phyloP scores from a whole-genome alignment of 1,140 invertebrate genomes.

The Pogonomyrmex californicus region DNA sequence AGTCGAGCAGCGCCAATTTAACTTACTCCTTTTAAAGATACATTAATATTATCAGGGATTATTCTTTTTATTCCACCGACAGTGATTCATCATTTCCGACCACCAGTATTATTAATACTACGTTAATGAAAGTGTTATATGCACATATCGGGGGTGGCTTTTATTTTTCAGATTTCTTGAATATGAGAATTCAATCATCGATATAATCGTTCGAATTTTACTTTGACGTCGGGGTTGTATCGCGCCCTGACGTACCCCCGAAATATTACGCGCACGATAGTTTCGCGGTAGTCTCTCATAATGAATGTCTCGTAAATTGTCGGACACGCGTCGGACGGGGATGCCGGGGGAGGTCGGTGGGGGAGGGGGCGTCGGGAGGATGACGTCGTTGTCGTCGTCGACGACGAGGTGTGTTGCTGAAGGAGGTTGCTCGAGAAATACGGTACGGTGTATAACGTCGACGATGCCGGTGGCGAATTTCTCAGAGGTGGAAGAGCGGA shows the following conservation, averaged over 20 bases:
- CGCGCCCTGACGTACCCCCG: too few species aligned
- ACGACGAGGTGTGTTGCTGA: conserved; percentile 9
- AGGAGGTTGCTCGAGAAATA: not conserved
- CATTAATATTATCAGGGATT: conserved; percentile 44
- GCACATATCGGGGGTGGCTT: not conserved
- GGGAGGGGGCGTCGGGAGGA: not conserved
- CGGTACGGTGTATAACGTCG: not conserved
- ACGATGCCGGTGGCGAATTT: conserved; percentile 8
- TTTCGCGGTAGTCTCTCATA: conserved; percentile 21
- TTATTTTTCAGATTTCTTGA: not conserved
- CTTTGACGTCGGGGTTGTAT: not conserved
- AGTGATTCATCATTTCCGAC: not conserved
- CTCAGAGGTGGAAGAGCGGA: conserved; percentile 2
- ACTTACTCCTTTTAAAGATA: conserved; percentile 6
- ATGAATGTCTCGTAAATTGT: conserved; percentile 55
- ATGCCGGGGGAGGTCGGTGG: not conserved
- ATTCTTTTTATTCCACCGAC: not conserved
- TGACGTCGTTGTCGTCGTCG: not conserved
- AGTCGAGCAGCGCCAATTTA: not conserved
- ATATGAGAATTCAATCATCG: conserved; percentile 16
- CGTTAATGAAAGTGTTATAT: conserved; percentile 37
- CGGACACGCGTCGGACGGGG: not conserved
- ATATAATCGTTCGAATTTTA: not conserved
- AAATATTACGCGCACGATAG: not conserved
- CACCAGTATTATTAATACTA: conserved; percentile 36